Base-by-base conservation (phyloP, 2,113 vertebrate genomes). In the Zosterops hypoxanthus region DNA sequence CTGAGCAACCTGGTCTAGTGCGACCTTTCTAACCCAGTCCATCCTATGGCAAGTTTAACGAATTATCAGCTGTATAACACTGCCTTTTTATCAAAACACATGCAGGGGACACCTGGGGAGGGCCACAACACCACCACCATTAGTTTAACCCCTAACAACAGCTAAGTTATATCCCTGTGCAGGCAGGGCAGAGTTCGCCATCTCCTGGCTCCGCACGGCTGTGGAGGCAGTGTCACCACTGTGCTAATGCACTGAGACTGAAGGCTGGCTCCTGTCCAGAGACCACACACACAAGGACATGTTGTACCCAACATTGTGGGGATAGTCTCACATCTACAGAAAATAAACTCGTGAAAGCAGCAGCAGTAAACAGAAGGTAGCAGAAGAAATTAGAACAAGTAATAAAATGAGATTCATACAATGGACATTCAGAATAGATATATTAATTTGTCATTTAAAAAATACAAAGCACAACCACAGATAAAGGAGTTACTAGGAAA, bases 171-270 rank as follows among this genome's bases (percentile, higher is more conserved):
- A 4, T 3, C 13, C 14, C 2, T 0, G 4, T 1, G 28, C 10
- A 5, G 47, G 47, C 60, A 18, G 77, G 22, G 55, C 42, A 34
- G 26, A 31, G 63, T 28, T 8, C 25, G 72, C 57, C 92, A 94
- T 20, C 92, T 94, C 44, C 82, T 8, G 80, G 55, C 31, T 11
- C 2, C 16, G 2, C 47, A 17, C 18, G 4, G 66, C 6, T 2
- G 28, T 3, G 2, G 5, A 0, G 0, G 28, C 33, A 2, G 15
- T 7, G 47, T 24, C 47, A 12, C 22, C 47, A 4, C 47, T 12
- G 6, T 13, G 33, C 36, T 18, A 5, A 11, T 0, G 15, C 42
- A 4, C 34, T 3, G 33, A 9, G 57, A 46, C 46, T 21, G 33
- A 61, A 81, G 20, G 13, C 47, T 23, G 42, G 11, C 46, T 33